Evolutionary conservation across 2,797 vertebrate genomes (phyloP).

Genomic region (Tokudaia tokunoshimensis): DNA sequence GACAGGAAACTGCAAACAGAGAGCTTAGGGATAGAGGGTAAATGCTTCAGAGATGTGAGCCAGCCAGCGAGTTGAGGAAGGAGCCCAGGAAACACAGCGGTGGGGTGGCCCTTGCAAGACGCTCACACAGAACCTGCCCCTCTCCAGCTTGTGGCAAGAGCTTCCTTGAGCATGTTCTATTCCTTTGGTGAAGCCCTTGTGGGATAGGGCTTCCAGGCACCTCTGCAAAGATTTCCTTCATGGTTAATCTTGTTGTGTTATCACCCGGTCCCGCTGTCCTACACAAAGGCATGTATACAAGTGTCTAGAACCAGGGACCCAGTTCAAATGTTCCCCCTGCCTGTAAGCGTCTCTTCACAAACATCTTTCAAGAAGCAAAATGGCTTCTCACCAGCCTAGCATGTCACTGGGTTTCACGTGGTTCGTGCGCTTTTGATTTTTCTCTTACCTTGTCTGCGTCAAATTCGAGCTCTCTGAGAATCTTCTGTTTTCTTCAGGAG

Average conservation of each 20-base stretch:
- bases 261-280: background rate
- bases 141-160: background rate
- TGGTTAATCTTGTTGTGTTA: background rate
- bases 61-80: no score
- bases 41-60: background rate
- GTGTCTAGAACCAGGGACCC: background rate
- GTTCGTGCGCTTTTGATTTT: background rate
- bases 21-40: background rate
- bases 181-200: background rate
- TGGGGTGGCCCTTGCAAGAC: background rate
- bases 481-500: constrained; percentile 1
- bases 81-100: background rate
- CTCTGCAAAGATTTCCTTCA: background rate
- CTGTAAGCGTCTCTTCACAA: background rate
- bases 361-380: constrained; percentile 20
- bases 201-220: background rate
- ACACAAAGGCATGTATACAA: background rate
- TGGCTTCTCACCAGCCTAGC: constrained; percentile 1
- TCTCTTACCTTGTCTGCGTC: background rate
- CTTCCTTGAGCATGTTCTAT: background rate
- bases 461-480: background rate
- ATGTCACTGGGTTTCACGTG: background rate
- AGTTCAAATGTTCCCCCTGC: background rate
- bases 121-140: background rate
- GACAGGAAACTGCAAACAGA: background rate